phyloP scores from a whole-genome alignment of 1,140 invertebrate species.

The Listronotus oregonensis region DNA sequence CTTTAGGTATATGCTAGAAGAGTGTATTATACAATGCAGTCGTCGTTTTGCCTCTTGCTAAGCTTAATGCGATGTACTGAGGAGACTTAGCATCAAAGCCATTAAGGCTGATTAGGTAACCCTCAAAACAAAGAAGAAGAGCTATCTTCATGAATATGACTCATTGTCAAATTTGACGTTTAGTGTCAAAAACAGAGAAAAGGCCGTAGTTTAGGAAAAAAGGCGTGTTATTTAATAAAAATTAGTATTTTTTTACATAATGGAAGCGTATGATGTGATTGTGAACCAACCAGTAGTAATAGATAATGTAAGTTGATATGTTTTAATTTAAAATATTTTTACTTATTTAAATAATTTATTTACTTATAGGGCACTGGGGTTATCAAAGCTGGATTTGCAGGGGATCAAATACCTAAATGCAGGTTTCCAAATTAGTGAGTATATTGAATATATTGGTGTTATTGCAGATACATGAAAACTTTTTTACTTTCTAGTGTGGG shows the following conservation, averaged over 20 bases:
- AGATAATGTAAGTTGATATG: constrained; percentile 86
- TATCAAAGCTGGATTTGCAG: constrained; percentile 99
- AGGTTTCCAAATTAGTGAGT: constrained; percentile 99
- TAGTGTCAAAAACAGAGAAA: not conserved
- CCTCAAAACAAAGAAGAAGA: no score
- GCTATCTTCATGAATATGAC: no score
- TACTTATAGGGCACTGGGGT: constrained; percentile 91
- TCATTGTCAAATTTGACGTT: no score
- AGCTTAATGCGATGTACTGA: no score
- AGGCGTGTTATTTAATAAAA: constrained; percentile 20
- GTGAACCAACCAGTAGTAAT: constrained; percentile 99
- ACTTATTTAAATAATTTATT: constrained; percentile 10
- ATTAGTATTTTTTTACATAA: constrained; percentile 52
- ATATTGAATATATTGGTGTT: constrained; percentile 20
- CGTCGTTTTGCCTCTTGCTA: no score
- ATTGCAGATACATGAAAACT: not conserved
- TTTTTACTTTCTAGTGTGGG: constrained; percentile 76
- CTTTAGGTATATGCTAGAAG: no score
- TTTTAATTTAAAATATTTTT: constrained; percentile 11
- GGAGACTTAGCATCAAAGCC: no score
- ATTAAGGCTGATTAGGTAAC: no score
- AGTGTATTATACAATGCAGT: no score
- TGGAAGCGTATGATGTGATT: constrained; percentile 93
- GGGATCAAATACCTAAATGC: constrained; percentile 98
- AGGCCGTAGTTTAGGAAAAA: constrained; percentile 16